phyloP scores from a whole-genome alignment of 1,140 invertebrate genomes.

The Oedothorax gibbosus region DNA sequence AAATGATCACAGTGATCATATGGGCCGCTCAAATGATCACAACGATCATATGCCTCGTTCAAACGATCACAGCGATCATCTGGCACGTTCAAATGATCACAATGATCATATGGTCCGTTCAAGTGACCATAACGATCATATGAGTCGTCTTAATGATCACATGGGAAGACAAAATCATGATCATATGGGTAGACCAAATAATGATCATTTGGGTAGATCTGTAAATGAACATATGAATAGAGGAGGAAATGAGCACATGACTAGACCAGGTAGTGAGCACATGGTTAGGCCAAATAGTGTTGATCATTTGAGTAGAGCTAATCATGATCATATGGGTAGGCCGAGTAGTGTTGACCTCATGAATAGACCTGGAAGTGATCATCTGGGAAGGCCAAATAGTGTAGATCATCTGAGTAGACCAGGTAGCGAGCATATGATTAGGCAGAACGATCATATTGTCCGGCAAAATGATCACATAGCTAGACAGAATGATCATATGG shows the following conservation, averaged over 20 bases:
- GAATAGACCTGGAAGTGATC: slow-evolving; percentile 32
- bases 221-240: slow-evolving; percentile 31
- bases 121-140: too few species aligned
- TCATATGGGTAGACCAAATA: slow-evolving; percentile 23
- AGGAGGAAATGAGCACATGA: slow-evolving; percentile 30
- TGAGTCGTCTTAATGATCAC: slow-evolving; percentile 25
- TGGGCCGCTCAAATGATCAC: slow-evolving; percentile 7
- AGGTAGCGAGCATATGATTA: slow-evolving; percentile 12
- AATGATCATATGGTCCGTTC: too few species aligned
- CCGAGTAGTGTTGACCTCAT: slow-evolving; percentile 43
- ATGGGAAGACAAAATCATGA: slow-evolving; percentile 33
- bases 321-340: slow-evolving; percentile 44
- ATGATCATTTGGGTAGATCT: slow-evolving; percentile 41
- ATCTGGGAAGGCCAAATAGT: slow-evolving; percentile 42
- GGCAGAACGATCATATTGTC: slow-evolving; percentile 18
- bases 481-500: slow-evolving; percentile 38
- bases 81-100: too few species aligned
- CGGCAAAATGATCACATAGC: neutral
- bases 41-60: slow-evolving; percentile 45
- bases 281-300: slow-evolving; percentile 29
- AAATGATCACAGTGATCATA: slow-evolving; percentile 18
- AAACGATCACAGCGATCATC: slow-evolving; percentile 15
- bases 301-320: slow-evolving; percentile 25
- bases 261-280: slow-evolving; percentile 17
- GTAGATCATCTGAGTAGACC: slow-evolving; percentile 33